Percentiles rank a stretch among this genome's conserved stretches.
Evolutionary conservation across 2,113 vertebrate genomes (phyloP).

Genomic region (Octodon degus): DNA sequence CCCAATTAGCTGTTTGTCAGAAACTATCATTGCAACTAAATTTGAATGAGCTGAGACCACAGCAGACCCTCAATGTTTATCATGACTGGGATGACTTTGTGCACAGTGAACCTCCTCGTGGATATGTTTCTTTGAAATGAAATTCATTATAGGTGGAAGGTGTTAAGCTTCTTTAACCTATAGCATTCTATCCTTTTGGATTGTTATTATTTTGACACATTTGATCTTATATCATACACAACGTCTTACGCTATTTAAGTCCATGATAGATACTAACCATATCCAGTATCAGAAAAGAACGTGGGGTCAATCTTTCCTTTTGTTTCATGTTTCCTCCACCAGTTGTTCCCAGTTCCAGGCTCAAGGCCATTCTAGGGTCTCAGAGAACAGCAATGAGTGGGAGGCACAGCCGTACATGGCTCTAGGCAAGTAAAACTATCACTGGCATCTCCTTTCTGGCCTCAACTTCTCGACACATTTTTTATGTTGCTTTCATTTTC

Average conservation of each 20-base stretch:
- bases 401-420: not conserved
- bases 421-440: not conserved
- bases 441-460: not conserved
- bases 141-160: not conserved
- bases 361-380: not conserved
- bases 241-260: not conserved
- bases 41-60: not conserved
- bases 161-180: not conserved
- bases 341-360: not conserved
- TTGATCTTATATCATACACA: not conserved
- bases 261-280: not conserved
- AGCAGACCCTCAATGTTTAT: not conserved
- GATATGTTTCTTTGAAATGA: conserved; percentile 28
- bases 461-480: conserved; percentile 34
- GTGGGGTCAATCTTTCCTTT: not conserved
- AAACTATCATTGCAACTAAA: not conserved
- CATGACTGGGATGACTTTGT: not conserved
- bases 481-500: conserved; percentile 25
- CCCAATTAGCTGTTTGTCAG: not conserved
- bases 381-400: not conserved
- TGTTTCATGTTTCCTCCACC: not conserved
- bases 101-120: not conserved
- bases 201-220: not conserved
- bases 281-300: not conserved
- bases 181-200: not conserved